These are phyloP conservation scores for Nibea coibor DNA, from an alignment of 2,113 vertebrate species.

Conservation along the genomic window DNA sequence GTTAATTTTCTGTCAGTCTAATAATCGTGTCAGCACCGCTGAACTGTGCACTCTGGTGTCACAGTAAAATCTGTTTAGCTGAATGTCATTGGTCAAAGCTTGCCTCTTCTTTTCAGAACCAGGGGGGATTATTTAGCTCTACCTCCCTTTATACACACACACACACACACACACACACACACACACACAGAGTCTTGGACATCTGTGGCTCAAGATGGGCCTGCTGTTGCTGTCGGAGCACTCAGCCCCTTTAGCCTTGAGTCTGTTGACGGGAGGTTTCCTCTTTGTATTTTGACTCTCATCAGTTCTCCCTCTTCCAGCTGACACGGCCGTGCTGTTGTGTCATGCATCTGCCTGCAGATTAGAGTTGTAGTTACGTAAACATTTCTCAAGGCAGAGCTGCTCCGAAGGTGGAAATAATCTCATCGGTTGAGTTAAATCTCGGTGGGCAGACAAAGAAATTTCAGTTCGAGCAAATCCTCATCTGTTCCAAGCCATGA, in stretches of 20 bases:
- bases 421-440: constrained; percentile 55
- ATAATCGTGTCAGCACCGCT: not conserved
- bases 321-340: constrained; percentile 37
- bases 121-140: constrained; percentile 27
- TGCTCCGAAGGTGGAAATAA: constrained; percentile 56
- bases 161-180: constrained; percentile 10
- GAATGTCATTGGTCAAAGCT: constrained; percentile 12
- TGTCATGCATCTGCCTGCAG: constrained; percentile 49
- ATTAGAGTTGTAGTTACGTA: constrained; percentile 68
- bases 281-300: constrained; percentile 55
- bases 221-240: constrained; percentile 42
- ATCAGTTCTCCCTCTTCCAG: constrained; percentile 23
- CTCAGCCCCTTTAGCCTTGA: constrained; percentile 18
- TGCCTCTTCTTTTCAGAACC: constrained; percentile 24
- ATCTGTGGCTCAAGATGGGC: constrained; percentile 63
- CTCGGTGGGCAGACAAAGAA: constrained; percentile 46
- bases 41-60: not conserved
- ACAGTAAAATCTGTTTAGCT: not conserved
- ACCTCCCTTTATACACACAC: not conserved
- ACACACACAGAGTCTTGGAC: constrained; percentile 35
- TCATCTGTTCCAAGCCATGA: constrained; percentile 17
- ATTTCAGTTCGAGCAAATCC: not conserved
- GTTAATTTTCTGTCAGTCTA: not conserved
- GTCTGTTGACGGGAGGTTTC: constrained; percentile 54
- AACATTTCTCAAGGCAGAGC: constrained; percentile 61